A percentile compares a stretch with the other conserved stretches of the same genome.
phyloP scores from a whole-genome alignment of 2,113 vertebrate species.

The Corvus hawaiiensis region DNA sequence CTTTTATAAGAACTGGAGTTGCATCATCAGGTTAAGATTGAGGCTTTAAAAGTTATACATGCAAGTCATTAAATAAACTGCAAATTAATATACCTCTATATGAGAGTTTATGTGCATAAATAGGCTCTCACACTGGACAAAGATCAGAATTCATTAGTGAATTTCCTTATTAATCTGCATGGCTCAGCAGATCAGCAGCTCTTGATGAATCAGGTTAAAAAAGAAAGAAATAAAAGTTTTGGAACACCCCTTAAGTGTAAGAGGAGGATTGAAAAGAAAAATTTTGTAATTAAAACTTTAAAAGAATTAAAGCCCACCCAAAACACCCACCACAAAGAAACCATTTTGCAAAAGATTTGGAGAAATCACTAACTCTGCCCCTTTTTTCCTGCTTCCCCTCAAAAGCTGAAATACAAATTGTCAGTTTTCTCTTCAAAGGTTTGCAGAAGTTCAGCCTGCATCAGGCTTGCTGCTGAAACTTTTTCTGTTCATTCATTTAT shows the following conservation, averaged over 20 bases:
- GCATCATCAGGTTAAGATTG: background rate
- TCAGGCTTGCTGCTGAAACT: background rate
- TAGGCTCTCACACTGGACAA: background rate
- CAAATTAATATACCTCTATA: background rate
- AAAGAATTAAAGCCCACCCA: background rate
- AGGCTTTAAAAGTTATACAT: background rate
- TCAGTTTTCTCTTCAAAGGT: background rate
- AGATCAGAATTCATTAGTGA: background rate
- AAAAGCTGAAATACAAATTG: slow-evolving; percentile 9
- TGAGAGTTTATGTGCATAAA: background rate
- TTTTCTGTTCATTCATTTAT: background rate
- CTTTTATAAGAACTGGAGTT: background rate
- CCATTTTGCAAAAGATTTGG: slow-evolving; percentile 32
- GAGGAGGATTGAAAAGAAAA: background rate
- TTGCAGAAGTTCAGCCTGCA: background rate
- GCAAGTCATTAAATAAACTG: background rate
- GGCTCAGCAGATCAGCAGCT: background rate
- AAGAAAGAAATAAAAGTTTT: background rate
- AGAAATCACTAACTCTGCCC: slow-evolving; percentile 24
- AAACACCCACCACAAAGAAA: background rate
- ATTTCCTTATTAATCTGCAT: background rate
- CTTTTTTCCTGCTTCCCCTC: background rate
- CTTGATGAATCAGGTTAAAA: slow-evolving; percentile 21
- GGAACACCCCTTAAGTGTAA: background rate
- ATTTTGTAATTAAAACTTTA: background rate